These are phyloP conservation scores for Tubiluchus corallicola DNA, from an alignment of 2,888 invertebrate genomes.

Conservation along the genomic window DNA sequence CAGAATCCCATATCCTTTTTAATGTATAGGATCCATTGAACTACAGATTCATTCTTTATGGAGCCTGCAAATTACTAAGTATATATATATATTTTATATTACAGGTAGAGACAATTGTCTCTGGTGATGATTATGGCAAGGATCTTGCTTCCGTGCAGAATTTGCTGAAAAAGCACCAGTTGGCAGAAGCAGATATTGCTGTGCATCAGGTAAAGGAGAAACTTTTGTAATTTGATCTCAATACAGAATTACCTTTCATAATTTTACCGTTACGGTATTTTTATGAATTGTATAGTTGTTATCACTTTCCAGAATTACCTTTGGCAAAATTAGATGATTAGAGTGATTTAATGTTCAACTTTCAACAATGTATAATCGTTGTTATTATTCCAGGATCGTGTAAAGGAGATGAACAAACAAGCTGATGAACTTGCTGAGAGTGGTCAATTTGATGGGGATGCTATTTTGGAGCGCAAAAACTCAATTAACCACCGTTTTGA, in stretches of 20 bases:
- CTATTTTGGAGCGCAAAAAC: slow-evolving; percentile 72
- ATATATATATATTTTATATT: slow-evolving; percentile 7
- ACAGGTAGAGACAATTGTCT: slow-evolving; percentile 60
- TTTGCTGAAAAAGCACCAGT: slow-evolving; percentile 91
- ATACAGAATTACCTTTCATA: too few relatives aligned
- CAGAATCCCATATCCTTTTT: neutral
- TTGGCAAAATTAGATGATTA: slow-evolving; percentile 2
- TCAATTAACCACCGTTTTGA: slow-evolving; percentile 56
- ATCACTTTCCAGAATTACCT: neutral
- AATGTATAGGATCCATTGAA: neutral
- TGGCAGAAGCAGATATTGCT: slow-evolving; percentile 91
- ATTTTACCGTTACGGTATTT: too few relatives aligned
- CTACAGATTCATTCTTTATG: neutral
- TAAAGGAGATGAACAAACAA: slow-evolving; percentile 70
- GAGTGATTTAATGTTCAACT: too few relatives aligned
- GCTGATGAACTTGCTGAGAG: slow-evolving; percentile 88
- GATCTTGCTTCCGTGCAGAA: slow-evolving; percentile 96
- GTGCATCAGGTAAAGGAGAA: slow-evolving; percentile 91
- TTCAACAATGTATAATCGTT: too few relatives aligned
- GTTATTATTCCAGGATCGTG: slow-evolving; percentile 23
- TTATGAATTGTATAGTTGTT: neutral
- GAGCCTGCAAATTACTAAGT: slow-evolving; percentile 15
- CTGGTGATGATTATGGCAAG: slow-evolving; percentile 91
- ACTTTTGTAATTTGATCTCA: too few relatives aligned
- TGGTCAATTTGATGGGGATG: slow-evolving; percentile 91